Conservation (phyloP, 2,797 vertebrate species). For the Arnoldichthys spilopterus region DNA sequence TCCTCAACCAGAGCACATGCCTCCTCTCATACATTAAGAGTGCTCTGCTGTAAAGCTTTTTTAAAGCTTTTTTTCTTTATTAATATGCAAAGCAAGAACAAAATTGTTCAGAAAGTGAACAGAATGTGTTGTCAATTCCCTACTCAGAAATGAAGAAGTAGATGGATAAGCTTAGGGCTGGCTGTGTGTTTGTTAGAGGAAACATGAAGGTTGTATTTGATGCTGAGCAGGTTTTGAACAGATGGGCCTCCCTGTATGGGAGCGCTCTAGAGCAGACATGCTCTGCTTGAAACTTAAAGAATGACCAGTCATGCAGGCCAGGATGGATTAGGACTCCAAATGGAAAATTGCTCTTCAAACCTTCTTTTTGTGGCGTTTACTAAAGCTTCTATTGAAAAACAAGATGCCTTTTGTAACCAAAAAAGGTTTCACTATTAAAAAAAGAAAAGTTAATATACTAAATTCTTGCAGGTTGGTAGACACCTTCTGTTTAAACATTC, state of each 20-base stretch:
- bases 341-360: constrained; percentile 32
- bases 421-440: background rate
- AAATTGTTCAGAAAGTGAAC: too few relatives aligned
- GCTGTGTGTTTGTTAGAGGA: constrained; percentile 16
- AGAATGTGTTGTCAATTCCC: too few relatives aligned
- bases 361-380: constrained; percentile 18
- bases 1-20: constrained; percentile 91
- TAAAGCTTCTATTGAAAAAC: background rate
- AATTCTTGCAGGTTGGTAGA: too few relatives aligned
- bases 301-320: constrained; percentile 50
- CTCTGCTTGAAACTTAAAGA: constrained; percentile 50
- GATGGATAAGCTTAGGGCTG: constrained; percentile 25
- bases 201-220: constrained; percentile 38
- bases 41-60: constrained; percentile 81
- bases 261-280: constrained; percentile 39
- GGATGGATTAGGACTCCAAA: constrained; percentile 39
- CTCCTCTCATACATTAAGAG: constrained; percentile 91
- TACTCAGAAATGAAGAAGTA: constrained; percentile 7
- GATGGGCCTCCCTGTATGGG: constrained; percentile 60
- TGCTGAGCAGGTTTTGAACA: constrained; percentile 55
- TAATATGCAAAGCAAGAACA: background rate
- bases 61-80: constrained; percentile 1
- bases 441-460: too few relatives aligned
- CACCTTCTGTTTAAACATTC: too few relatives aligned
- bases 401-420: background rate